Percentiles rank a stretch among this genome's conserved stretches.
Conservation (phyloP, 2,797 vertebrate genomes). For the Ceryle rudis region DNA sequence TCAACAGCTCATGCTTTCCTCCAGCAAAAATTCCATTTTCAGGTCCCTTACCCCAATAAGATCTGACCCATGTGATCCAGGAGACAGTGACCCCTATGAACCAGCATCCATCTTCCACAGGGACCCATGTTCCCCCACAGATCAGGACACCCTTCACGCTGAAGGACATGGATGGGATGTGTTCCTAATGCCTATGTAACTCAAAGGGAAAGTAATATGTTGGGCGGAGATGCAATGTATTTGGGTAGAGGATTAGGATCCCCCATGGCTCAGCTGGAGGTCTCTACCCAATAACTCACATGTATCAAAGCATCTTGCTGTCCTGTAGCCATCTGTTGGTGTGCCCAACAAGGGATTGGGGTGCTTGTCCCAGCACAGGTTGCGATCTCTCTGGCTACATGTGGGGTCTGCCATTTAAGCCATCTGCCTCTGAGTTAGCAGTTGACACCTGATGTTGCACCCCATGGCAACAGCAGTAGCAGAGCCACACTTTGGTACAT, state of each 20-base stretch:
- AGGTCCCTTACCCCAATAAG: fast-evolving
- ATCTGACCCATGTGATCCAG: fast-evolving
- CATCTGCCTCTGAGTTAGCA: neutral
- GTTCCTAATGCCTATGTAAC: neutral
- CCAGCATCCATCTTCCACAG: fast-evolving
- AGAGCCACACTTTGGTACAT: neutral
- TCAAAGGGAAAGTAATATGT: neutral
- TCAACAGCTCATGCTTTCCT: neutral
- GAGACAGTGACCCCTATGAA: neutral
- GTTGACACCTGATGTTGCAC: fast-evolving
- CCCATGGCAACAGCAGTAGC: neutral
- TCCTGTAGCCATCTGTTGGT: neutral
- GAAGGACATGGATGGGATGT: neutral
- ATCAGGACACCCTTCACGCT: neutral
- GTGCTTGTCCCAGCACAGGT: fast-evolving
- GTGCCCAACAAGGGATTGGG: neutral
- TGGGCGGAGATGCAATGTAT: neutral
- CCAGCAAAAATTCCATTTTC: neutral
- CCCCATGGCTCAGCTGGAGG: neutral
- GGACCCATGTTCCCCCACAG: neutral
- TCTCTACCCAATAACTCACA: neutral
- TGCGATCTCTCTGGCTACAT: neutral
- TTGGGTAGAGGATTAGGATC: neutral
- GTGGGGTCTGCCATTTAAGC: neutral
- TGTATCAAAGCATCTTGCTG: neutral